These are phyloP conservation scores for Allacma fusca DNA, from an alignment of 2,888 invertebrate species.

Conservation along the genomic window DNA sequence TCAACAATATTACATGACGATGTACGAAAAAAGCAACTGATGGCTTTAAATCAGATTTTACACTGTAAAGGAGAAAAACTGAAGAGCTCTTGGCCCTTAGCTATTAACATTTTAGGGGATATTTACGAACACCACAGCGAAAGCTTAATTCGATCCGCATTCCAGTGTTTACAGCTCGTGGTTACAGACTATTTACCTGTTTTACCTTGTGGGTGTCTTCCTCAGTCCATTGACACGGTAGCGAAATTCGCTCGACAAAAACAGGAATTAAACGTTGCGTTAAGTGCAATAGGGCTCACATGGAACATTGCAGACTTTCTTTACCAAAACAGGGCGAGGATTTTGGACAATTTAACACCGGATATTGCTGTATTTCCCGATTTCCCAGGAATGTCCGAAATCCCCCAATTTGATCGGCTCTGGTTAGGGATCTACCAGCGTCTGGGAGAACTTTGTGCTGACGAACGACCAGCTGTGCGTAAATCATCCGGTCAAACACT, in stretches of 20 bases:
- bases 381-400: conserved; percentile 81
- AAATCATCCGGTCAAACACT: conserved; percentile 97
- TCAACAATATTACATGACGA: conserved; percentile 90
- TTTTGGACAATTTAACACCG: conserved; percentile 76
- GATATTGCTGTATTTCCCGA: conserved; percentile 81
- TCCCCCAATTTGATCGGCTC: conserved; percentile 88
- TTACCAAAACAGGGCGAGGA: conserved; percentile 90
- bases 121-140: conserved; percentile 92
- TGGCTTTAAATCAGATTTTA: conserved; percentile 90
- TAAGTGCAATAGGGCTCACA: conserved; percentile 96
- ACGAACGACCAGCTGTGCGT: conserved; percentile 92
- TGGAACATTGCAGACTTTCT: conserved; percentile 99
- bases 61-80: conserved; percentile 93
- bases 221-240: conserved; percentile 88
- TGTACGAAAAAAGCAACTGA: conserved; percentile 92
- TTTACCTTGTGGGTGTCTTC: conserved; percentile 91
- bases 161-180: conserved; percentile 93
- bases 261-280: conserved; percentile 94
- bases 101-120: conserved; percentile 94
- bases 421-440: conserved; percentile 96
- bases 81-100: conserved; percentile 92
- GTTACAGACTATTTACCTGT: conserved; percentile 93
- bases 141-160: conserved; percentile 89
- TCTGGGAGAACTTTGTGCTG: conserved; percentile 91
- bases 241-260: conserved; percentile 96